A percentile compares a stretch with the other conserved stretches of the same genome.
These are phyloP conservation scores for Serinus canaria DNA, from an alignment of 2,113 vertebrate species.

Conservation along the genomic window DNA sequence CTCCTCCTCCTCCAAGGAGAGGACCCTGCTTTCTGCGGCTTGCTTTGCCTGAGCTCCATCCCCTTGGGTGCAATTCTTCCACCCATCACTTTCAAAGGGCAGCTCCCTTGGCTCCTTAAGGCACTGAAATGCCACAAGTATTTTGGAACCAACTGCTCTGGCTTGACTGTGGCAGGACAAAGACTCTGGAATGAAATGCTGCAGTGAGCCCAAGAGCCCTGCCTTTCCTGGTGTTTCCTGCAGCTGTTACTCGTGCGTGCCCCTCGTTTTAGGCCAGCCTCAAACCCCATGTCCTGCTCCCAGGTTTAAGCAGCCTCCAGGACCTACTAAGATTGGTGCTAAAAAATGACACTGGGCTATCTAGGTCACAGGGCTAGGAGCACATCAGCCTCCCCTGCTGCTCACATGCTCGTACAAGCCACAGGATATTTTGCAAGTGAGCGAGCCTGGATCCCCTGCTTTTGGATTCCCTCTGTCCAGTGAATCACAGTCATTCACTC, in stretches of 20 bases:
- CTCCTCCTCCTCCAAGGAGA: not conserved
- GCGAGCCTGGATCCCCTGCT: not conserved
- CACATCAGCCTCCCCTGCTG: not conserved
- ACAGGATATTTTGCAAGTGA: not conserved
- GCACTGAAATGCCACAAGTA: not conserved
- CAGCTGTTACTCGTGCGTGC: accelerated
- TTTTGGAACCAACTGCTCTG: not conserved
- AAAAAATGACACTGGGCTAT: not conserved
- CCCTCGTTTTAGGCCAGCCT: not conserved
- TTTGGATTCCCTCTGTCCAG: not conserved
- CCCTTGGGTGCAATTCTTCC: not conserved
- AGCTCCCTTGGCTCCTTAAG: not conserved
- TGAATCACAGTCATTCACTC: accelerated
- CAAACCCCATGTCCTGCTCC: not conserved
- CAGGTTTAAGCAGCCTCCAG: not conserved
- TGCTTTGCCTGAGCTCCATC: too few species aligned
- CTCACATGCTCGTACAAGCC: not conserved
- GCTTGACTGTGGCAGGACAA: not conserved
- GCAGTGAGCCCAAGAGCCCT: not conserved
- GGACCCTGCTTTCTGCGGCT: not conserved
- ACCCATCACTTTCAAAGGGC: not conserved
- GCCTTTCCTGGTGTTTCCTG: not conserved
- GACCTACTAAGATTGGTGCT: not conserved
- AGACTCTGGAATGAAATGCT: accelerated
- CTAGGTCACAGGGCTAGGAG: not conserved